These are phyloP conservation scores for Platalea minor DNA, from an alignment of 2,797 vertebrate genomes.

Conservation along the genomic window DNA sequence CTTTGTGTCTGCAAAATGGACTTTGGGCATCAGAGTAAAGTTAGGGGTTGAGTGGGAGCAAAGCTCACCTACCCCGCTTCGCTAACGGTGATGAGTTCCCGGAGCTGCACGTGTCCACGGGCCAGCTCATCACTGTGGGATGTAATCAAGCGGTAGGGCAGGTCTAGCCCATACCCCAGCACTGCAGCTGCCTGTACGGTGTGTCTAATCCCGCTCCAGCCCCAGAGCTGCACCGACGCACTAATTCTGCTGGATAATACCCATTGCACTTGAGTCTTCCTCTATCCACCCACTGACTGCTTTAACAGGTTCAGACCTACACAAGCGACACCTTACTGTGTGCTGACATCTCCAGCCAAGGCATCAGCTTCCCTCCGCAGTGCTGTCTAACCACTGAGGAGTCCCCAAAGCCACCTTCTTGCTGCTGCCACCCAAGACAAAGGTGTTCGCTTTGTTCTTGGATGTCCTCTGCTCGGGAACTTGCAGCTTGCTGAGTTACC, in stretches of 20 bases:
- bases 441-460: neutral
- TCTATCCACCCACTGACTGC: neutral
- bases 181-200: neutral
- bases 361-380: neutral
- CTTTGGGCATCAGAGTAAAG: rapidly evolving
- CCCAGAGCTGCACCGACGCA: neutral
- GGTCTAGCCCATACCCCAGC: neutral
- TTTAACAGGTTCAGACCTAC: neutral
- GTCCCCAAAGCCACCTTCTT: neutral
- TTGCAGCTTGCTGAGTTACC: neutral
- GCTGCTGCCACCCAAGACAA: neutral
- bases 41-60: neutral
- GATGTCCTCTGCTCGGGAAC: neutral
- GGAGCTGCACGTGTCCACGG: rapidly evolving
- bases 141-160: neutral
- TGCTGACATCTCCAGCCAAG: neutral
- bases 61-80: neutral
- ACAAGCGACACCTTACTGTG: neutral
- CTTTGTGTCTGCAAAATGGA: neutral
- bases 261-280: neutral
- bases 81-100: neutral
- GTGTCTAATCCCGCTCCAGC: neutral
- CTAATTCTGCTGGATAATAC: neutral
- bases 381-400: neutral
- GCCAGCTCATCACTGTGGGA: neutral